Conservation (phyloP, 2,797 vertebrate genomes). For the Emydoidea blandingii region DNA sequence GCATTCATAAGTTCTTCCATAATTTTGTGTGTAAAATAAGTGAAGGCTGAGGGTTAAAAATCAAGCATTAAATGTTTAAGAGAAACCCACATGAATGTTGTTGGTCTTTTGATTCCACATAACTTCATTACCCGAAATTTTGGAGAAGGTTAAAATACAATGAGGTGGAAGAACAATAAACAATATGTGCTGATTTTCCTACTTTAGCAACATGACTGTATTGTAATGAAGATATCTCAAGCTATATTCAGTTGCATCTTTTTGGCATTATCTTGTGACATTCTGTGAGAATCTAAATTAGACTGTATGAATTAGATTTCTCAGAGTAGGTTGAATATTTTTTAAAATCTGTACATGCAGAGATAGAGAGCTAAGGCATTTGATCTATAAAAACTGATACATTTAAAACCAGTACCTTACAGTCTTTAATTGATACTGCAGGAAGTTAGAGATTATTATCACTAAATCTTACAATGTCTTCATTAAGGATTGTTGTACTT, state of each 20-base stretch:
- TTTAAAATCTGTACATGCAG: background rate
- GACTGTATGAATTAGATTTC: background rate
- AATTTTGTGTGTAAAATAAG: background rate
- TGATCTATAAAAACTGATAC: background rate
- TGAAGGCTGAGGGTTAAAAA: background rate
- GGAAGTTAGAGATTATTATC: background rate
- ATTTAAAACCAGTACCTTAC: background rate
- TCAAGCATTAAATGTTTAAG: background rate
- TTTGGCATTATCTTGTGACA: background rate
- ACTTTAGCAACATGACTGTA: background rate
- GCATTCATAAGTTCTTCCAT: accelerated
- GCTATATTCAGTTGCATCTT: background rate
- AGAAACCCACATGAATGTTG: background rate
- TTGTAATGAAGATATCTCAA: background rate
- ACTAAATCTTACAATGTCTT: background rate
- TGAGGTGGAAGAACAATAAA: background rate
- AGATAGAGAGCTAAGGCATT: background rate
- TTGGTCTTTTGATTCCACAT: background rate
- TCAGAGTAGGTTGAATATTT: background rate
- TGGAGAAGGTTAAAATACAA: background rate
- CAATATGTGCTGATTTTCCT: background rate
- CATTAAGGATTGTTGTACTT: background rate
- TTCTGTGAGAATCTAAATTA: background rate
- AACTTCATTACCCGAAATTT: background rate
- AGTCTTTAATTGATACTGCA: background rate